Base-by-base conservation (phyloP, 2,888 invertebrate species). In the Nomada lathburiana region DNA sequence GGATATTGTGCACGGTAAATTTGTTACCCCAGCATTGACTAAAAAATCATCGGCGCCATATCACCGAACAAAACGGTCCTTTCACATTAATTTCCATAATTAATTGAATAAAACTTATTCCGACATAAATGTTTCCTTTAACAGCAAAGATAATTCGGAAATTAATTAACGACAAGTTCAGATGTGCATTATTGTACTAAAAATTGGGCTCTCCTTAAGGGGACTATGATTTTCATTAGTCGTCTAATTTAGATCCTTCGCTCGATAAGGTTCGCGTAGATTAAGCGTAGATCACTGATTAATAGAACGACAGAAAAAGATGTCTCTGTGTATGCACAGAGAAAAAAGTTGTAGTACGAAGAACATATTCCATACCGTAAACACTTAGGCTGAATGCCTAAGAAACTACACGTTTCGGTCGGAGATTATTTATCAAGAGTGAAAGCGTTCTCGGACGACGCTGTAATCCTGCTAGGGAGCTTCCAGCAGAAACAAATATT, bases 401-500 rank as follows among this genome's bases (percentile, higher is more conserved):
- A 55, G 63, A 18, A 69, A 73, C 62, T 9, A 63, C 52, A 29
- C 13, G 50, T 26, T 50, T 11, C 44, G 18, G 73, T 5, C n/a
- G 29, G 16, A 59, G 18, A 64, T 78, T 81, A 81, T 81, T 81
- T 81, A 81, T 78, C 47, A 50, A 65, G 60, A 44, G n/a, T 4
- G 69, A 44, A 52, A 74, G 65, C 73, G 42, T 36, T 64, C 16
- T 72, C n/a, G 62, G 52, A 55, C 44, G 60, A 42, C 23, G 23
- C 50, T 42, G 60, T 53, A 64, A 67, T 23, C 23, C 64, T 13
- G 57, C 57, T 42, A 11, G 47, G n/a, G 20, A 26, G 63, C 50
- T 59, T 65, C 72, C 52, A 36, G 53, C 18, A 60, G 68, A 75
- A 80, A 80, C 80, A 80, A 84, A 84, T 83, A 80, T 84, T 84